Conservation (phyloP, 1,140 invertebrate species). For the Pectinophora gossypiella region DNA sequence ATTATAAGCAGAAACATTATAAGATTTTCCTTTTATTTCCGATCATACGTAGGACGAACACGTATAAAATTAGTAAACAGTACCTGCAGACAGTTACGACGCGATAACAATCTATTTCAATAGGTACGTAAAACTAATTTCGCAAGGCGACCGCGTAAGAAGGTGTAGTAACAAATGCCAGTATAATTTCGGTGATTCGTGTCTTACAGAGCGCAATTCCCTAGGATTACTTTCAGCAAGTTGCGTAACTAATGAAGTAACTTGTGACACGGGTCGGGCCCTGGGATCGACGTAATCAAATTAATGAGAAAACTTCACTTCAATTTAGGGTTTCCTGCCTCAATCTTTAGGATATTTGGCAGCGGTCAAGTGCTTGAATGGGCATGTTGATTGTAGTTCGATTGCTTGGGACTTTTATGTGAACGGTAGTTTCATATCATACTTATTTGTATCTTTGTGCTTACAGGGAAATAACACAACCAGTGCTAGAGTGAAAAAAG, state of each 20-base stretch:
- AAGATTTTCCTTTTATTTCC: too few relatives aligned
- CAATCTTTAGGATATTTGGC: slow-evolving; percentile 66
- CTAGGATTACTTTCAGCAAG: slow-evolving; percentile 64
- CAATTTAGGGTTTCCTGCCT: slow-evolving; percentile 67
- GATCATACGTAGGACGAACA: too few relatives aligned
- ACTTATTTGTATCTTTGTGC: background rate
- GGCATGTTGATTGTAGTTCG: slow-evolving; percentile 31
- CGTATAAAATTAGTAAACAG: too few relatives aligned
- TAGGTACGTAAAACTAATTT: too few relatives aligned
- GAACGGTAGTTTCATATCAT: background rate
- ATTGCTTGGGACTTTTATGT: slow-evolving; percentile 7
- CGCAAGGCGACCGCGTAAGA: too few relatives aligned
- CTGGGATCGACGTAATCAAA: slow-evolving; percentile 73
- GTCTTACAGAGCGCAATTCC: slow-evolving; percentile 65
- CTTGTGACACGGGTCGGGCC: slow-evolving; percentile 70
- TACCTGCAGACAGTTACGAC: too few relatives aligned
- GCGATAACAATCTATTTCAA: too few relatives aligned
- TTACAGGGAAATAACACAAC: too few relatives aligned
- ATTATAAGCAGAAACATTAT: too few relatives aligned
- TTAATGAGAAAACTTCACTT: slow-evolving; percentile 74
- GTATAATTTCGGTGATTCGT: slow-evolving; percentile 55
- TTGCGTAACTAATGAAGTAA: slow-evolving; percentile 73
- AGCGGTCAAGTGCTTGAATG: slow-evolving; percentile 50
- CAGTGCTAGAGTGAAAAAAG: background rate
- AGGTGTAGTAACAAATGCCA: slow-evolving; percentile 34